Base-by-base conservation (phyloP, 2,113 vertebrate genomes). In the Machaerirhynchus nigripectus region DNA sequence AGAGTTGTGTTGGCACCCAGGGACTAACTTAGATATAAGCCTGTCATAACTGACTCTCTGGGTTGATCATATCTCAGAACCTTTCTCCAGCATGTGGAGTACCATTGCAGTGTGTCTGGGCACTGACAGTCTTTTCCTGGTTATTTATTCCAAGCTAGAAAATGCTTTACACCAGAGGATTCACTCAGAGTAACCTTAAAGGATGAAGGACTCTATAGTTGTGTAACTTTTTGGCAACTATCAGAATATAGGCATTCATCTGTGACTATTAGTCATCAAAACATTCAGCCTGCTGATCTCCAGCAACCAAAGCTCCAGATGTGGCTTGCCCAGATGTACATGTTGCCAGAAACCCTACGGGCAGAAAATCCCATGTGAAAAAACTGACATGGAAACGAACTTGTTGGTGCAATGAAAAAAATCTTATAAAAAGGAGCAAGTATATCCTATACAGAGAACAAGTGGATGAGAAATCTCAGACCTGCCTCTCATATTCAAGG, bases 201-300 rank as follows among this genome's bases (percentile, higher is more conserved):
- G 77, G n/a, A 74, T 44, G 71, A 90, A 84, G 13, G 10, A 27
- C 56, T 68, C 19, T 71, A 42, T 21, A 47, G 31, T 67, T 92
- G 35, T 84, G 59, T 69, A 96, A 91, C 49, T 65, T 90, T 47
- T 53, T 85, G 85, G 90, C 88, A 96, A 11, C 37, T 65, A 6
- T 40, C 37, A 90, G 70, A 93, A 94, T 80, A 60, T 26, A 89
- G 55, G 73, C 13, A 1, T 92, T 95, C 90, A 78, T 89, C 68
- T 81, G 68, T 84, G 87, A 85, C 75, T 85, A 10, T 95, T 94
- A 94, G 78, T 89, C 90, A 94, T 90, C 87, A 88, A 93, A 96
- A 93, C 78, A 94, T 33, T 69, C 37, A 44, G 67, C 47, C 75
- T 69, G 53, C 75, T 67, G 21, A 67, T 65, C 74, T 90, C 55